Conservation (phyloP, 2,888 invertebrate genomes). For the Melinaea menophilus region DNA sequence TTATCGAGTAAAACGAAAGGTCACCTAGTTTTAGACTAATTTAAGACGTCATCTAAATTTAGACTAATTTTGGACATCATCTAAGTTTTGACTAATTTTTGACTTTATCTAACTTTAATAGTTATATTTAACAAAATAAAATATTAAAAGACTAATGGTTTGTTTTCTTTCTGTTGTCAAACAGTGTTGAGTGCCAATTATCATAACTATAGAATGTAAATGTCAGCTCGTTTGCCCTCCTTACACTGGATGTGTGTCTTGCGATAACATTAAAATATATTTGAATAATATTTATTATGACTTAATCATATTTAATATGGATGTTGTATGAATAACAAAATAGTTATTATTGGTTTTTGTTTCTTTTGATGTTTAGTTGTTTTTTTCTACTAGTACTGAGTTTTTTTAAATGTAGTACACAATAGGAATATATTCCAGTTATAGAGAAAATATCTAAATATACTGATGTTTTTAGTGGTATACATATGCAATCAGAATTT, state of each 20-base stretch:
- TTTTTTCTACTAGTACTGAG: no score
- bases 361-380: neutral
- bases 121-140: neutral
- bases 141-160: slow-evolving; percentile 8
- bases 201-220: slow-evolving; percentile 14
- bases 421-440: no score
- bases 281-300: slow-evolving; percentile 3
- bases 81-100: no score
- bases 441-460: no score
- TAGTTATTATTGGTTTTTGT: neutral
- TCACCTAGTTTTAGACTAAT: no score
- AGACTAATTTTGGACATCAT: no score
- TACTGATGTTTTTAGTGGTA: no score
- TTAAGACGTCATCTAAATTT: no score
- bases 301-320: neutral
- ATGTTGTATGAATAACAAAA: neutral
- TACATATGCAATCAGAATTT: no score
- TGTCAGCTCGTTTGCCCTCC: slow-evolving; percentile 12
- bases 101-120: no score
- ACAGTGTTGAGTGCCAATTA: slow-evolving; percentile 10
- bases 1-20: no score
- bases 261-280: slow-evolving; percentile 4
- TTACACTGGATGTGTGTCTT: slow-evolving; percentile 5
- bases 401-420: no score
- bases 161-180: neutral